Evolutionary conservation across 2,113 vertebrate genomes (phyloP).

Genomic region (Pseudorhombus dupliciocellatus): DNA sequence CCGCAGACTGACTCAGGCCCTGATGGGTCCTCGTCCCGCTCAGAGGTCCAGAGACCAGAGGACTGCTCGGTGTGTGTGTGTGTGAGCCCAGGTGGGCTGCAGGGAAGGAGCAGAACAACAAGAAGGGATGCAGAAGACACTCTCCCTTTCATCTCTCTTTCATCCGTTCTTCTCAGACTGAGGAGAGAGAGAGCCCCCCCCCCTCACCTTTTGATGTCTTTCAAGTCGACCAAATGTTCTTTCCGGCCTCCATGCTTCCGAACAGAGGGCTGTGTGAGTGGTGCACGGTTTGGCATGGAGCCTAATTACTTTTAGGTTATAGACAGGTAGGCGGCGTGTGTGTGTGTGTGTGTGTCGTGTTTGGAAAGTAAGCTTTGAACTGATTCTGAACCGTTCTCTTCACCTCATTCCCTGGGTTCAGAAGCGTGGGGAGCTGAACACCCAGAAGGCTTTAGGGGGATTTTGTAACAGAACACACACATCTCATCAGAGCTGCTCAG

Average conservation of each 20-base stretch:
- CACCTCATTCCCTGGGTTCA: slow-evolving; percentile 32
- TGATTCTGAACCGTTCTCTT: slow-evolving; percentile 41
- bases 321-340: slow-evolving; percentile 59
- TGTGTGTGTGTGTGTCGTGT: slow-evolving; percentile 26
- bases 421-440: slow-evolving; percentile 8
- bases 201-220: slow-evolving; percentile 76
- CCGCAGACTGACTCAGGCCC: slow-evolving; percentile 6
- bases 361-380: slow-evolving; percentile 52
- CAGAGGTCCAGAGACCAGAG: not conserved
- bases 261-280: slow-evolving; percentile 33
- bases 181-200: slow-evolving; percentile 26
- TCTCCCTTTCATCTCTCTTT: slow-evolving; percentile 73
- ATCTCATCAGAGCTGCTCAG: not conserved
- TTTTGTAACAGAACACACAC: slow-evolving; percentile 13
- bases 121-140: slow-evolving; percentile 61
- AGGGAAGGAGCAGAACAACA: slow-evolving; percentile 51
- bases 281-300: slow-evolving; percentile 32
- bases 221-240: slow-evolving; percentile 61
- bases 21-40: not conserved
- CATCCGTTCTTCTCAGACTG: slow-evolving; percentile 57
- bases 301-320: slow-evolving; percentile 67
- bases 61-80: not conserved
- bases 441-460: slow-evolving; percentile 29
- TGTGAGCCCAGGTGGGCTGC: slow-evolving; percentile 69
- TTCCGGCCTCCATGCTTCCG: slow-evolving; percentile 43